phyloP scores from a whole-genome alignment of 2,113 vertebrate species.

The Nibea coibor region DNA sequence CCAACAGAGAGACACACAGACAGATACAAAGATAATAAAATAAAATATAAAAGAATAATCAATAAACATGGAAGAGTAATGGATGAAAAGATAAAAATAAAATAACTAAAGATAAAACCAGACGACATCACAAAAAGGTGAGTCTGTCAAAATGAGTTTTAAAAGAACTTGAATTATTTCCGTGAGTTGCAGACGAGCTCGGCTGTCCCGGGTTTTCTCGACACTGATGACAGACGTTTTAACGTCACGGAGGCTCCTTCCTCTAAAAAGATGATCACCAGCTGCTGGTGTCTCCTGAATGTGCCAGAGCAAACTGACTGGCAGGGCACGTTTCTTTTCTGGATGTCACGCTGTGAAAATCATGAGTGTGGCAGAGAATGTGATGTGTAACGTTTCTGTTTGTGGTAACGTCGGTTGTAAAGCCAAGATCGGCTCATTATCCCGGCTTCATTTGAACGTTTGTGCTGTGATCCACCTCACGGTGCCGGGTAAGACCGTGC shows the following conservation, averaged over 20 bases:
- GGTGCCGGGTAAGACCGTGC: not conserved
- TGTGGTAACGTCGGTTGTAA: not conserved
- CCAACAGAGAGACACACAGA: no score
- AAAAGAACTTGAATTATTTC: not conserved
- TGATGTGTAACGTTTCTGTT: not conserved
- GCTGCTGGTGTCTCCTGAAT: not conserved
- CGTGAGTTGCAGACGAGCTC: not conserved
- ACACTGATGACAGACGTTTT: not conserved
- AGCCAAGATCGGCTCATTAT: no score
- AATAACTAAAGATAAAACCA: no score
- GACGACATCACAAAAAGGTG: no score
- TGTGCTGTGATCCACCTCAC: no score
- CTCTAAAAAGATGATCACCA: not conserved
- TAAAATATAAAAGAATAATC: no score
- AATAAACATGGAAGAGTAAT: no score
- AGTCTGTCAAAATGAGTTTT: no score
- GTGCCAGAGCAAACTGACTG: not conserved
- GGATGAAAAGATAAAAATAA: no score
- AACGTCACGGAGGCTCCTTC: not conserved
- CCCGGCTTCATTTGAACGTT: no score
- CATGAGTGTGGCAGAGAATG: not conserved
- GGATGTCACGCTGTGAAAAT: not conserved
- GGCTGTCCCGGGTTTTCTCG: not conserved
- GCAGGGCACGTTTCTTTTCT: no score
- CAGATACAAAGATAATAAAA: no score